phyloP scores from a whole-genome alignment of 1,140 invertebrate genomes.

The Mercenaria mercenaria region DNA sequence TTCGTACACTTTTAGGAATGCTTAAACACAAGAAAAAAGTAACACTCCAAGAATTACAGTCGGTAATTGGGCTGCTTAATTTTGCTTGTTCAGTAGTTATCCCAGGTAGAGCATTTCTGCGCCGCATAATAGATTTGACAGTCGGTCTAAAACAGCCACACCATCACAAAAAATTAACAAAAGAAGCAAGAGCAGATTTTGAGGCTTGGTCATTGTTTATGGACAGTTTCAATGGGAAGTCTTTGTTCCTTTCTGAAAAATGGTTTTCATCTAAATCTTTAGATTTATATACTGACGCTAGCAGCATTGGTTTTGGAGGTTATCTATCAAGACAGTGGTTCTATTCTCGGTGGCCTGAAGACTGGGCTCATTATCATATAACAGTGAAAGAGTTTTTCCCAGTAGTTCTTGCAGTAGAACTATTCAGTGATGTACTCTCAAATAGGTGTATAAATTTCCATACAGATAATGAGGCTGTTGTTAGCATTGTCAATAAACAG shows the following conservation, averaged over 20 bases:
- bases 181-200: conserved; percentile 25
- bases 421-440: background rate
- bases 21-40: background rate
- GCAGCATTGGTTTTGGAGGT: conserved; percentile 1
- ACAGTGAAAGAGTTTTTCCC: background rate
- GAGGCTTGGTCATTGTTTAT: conserved; percentile 42
- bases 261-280: conserved; percentile 22
- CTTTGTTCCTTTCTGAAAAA: background rate
- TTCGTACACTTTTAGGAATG: background rate
- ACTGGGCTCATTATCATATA: background rate
- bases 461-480: conserved; percentile 62
- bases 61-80: conserved; percentile 57
- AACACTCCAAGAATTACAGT: conserved; percentile 44
- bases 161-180: conserved; percentile 48
- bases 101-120: conserved; percentile 37
- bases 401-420: conserved; percentile 35
- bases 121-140: conserved; percentile 51
- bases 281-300: conserved; percentile 56
- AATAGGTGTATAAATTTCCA: conserved; percentile 47
- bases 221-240: conserved; percentile 40
- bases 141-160: conserved; percentile 39
- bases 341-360: background rate
- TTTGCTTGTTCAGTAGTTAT: conserved; percentile 42
- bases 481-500: conserved; percentile 64
- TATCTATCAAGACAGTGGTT: conserved; percentile 41